phyloP scores from a whole-genome alignment of 23 tunicate species.

The Ascidia mentula region DNA sequence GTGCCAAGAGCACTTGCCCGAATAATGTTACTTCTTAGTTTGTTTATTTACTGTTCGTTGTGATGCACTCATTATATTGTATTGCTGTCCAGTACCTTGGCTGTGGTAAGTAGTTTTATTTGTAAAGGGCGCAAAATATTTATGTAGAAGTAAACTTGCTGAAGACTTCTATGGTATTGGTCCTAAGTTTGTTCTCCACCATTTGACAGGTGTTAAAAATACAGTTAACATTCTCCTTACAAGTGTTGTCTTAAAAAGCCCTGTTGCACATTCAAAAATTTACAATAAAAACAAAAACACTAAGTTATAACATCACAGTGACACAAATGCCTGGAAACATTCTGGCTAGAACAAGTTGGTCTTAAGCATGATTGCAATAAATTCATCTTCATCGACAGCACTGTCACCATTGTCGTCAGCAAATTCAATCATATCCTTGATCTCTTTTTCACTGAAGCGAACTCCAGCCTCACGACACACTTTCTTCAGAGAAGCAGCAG shows the following conservation, averaged over 20 bases:
- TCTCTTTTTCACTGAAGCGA: constrained; percentile 64
- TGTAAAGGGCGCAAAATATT: neutral
- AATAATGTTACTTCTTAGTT: neutral
- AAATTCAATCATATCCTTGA: constrained; percentile 76
- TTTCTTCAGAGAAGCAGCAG: constrained; percentile 54
- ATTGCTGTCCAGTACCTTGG: neutral
- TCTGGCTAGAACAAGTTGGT: constrained; percentile 56
- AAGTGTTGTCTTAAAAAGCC: too few species aligned
- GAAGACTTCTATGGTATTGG: too few species aligned
- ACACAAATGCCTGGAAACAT: too few species aligned
- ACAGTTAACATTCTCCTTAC: too few species aligned
- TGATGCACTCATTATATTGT: neutral
- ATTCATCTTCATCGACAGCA: constrained; percentile 86
- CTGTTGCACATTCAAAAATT: too few species aligned
- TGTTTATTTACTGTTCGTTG: neutral
- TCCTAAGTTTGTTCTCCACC: too few species aligned
- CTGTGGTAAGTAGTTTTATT: neutral
- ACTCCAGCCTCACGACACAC: constrained; percentile 73
- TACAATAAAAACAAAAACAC: too few species aligned
- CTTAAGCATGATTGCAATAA: constrained; percentile 76
- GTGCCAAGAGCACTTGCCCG: neutral
- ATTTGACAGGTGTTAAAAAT: too few species aligned
- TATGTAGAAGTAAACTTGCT: neutral
- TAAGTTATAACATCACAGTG: too few species aligned
- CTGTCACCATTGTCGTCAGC: constrained; percentile 91